These are phyloP conservation scores for Phrynocephalus guinanensis DNA, from an alignment of 2,797 vertebrate species.

Conservation along the genomic window DNA sequence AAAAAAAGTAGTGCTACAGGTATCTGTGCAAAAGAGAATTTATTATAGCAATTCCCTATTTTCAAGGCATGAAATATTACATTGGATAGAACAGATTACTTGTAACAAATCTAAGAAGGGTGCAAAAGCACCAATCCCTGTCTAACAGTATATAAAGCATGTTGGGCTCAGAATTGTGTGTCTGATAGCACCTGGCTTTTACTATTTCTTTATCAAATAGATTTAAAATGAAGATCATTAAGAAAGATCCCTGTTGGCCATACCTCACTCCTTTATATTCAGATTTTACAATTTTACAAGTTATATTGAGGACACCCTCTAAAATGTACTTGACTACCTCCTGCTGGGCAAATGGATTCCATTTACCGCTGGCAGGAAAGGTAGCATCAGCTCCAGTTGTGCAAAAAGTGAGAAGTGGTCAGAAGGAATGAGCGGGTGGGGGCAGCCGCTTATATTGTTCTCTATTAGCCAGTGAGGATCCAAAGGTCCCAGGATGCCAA, in stretches of 20 bases:
- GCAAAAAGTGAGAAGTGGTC: slow-evolving; percentile 99
- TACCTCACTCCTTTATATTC: slow-evolving; percentile 92
- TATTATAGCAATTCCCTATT: slow-evolving; percentile 80
- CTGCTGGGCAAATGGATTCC: slow-evolving; percentile 95
- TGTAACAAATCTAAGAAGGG: slow-evolving; percentile 79
- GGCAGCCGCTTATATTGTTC: slow-evolving; percentile 97
- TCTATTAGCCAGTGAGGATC: slow-evolving; percentile 96
- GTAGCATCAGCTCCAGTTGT: slow-evolving; percentile 98
- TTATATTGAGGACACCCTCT: slow-evolving; percentile 80
- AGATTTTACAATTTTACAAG: slow-evolving; percentile 83
- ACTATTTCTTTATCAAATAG: slow-evolving; percentile 84
- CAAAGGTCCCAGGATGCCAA: slow-evolving; percentile 96
- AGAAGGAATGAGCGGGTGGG: slow-evolving; percentile 96
- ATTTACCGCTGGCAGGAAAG: slow-evolving; percentile 91
- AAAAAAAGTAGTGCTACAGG: slow-evolving; percentile 90
- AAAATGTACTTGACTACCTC: slow-evolving; percentile 91
- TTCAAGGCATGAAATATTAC: slow-evolving; percentile 84
- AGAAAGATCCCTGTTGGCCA: slow-evolving; percentile 90
- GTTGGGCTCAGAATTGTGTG: slow-evolving; percentile 82
- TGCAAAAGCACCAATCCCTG: slow-evolving; percentile 78
- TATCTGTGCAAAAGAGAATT: slow-evolving; percentile 86
- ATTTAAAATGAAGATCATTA: slow-evolving; percentile 83
- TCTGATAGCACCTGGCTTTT: slow-evolving; percentile 86
- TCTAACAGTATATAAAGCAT: slow-evolving; percentile 81
- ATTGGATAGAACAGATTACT: slow-evolving; percentile 82